These are phyloP conservation scores for Acropternis orthonyx DNA, from an alignment of 2,797 vertebrate species.

Conservation along the genomic window DNA sequence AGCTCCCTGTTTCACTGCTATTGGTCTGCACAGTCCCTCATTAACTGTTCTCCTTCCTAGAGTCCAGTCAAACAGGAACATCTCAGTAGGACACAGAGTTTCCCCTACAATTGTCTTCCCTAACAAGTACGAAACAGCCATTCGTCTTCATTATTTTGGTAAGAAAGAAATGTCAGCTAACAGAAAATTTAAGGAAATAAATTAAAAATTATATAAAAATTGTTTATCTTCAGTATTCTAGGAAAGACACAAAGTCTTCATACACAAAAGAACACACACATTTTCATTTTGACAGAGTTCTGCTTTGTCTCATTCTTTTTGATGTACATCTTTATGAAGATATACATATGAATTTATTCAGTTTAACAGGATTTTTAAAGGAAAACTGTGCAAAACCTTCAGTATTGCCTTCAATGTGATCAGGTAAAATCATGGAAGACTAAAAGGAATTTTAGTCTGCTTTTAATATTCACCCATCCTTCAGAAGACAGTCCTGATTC, in stretches of 20 bases:
- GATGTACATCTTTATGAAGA: neutral
- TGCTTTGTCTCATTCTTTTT: neutral
- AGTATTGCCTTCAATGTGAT: neutral
- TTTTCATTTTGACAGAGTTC: neutral
- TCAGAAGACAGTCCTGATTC: neutral
- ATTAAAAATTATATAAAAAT: neutral
- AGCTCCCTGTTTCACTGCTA: neutral
- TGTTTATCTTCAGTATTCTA: neutral
- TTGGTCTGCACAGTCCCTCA: neutral
- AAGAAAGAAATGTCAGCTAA: neutral
- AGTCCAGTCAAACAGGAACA: neutral
- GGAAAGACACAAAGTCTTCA: neutral
- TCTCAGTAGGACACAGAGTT: neutral
- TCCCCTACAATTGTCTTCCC: neutral
- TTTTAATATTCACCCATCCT: neutral
- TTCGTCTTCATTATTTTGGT: neutral
- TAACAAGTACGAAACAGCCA: neutral
- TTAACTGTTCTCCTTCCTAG: neutral
- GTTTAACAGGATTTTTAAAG: neutral
- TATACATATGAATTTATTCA: neutral
- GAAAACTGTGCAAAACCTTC: neutral
- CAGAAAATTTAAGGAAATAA: neutral
- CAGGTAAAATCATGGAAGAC: neutral
- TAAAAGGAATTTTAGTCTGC: neutral
- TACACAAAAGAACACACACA: fast-evolving